Base-by-base conservation (phyloP, 1,140 invertebrate genomes). In the Ericerus pela region DNA sequence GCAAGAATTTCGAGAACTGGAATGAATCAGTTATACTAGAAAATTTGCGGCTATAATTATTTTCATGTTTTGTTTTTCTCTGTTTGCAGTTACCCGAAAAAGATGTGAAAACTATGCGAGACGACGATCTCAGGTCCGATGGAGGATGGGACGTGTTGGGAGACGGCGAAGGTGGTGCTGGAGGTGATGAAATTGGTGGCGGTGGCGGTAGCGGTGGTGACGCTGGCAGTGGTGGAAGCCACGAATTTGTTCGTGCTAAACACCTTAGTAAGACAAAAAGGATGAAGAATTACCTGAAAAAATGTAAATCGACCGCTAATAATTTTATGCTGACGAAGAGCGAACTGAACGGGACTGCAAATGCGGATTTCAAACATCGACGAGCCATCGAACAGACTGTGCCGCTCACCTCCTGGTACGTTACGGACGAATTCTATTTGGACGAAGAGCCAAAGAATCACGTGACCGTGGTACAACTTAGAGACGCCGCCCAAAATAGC, bases 201-300 rank as follows among this genome's bases (percentile, higher is more conserved):
- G n/a, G n/a, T n/a, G n/a, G n/a, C n/a, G n/a, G n/a, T n/a, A n/a
- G n/a, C n/a, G n/a, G n/a, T n/a, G n/a, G n/a, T n/a, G n/a, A n/a
- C n/a, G n/a, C n/a, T n/a, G n/a, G n/a, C n/a, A n/a, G n/a, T n/a
- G n/a, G n/a, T n/a, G n/a, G n/a, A n/a, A n/a, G n/a, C n/a, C n/a
- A 56, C 16, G 8, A 51, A 51, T 51, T 56, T 20, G 38, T 38
- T 38, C 51, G 41, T 20, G 51, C 47, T 18, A 56, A 51, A 31
- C 31, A 27, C 5, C 22, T 71, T 60, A 72, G 70, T 58, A 72
- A 68, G 58, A 65, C 69, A 8, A 70, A 70, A 56, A 65, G 69
- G 20, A 69, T 73, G n/a, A 73, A 72, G 59, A 72, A 63, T 59
- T 73, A 73, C 59, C 63, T 73, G 54, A 68, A 68, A 57, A 72